Base-by-base conservation (phyloP, 1,140 invertebrate genomes). In the Zaprionus africanus region DNA sequence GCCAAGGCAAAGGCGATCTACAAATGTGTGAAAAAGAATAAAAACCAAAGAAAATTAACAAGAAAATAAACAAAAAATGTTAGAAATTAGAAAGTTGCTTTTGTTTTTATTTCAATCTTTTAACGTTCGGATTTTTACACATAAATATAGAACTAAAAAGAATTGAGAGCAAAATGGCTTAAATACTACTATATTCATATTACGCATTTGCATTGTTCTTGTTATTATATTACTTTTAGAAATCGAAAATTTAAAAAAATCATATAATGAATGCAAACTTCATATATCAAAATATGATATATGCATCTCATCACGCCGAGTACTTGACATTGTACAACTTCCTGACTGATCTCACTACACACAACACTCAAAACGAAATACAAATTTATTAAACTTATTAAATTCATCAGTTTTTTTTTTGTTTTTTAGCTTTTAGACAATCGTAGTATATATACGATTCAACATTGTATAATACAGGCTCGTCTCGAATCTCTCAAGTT, bases 121-220 rank as follows among this genome's bases (percentile, higher is more conserved):
- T 79, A 85, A 85, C 76, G 72, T 79, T 79, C 76, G 54, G 79
- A 69, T 86, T 86, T 82, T 90, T 70, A 90, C 79, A 90, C 73
- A 86, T 86, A 88, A 76, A 75, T 73, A 84, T 81, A 84, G 74
- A 90, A 90, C 76, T 79, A 81, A 90, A 88, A 76, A 73, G 66
- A 81, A 69, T 82, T 76, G 85, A 90, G 82, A 90, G 86, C 81
- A 87, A 90, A 85, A 67, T 81, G 61, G 73, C 85, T 88, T 88
- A 87, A 68, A 49, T 36, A 78, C 79, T 87, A 88, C 75, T 87
- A 82, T 60, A 68, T 68, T 87, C 53, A 59, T 79, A 64, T 69
- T 73, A 31, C 73, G 71, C 71, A 19, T 28, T 49, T 56, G 59
- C 61, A 69, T 62, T 53, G 28, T 59, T 60, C 9, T 26, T 17